Evolutionary conservation across 2,113 vertebrate species (phyloP).

Genomic region (Oreochromis aureus): DNA sequence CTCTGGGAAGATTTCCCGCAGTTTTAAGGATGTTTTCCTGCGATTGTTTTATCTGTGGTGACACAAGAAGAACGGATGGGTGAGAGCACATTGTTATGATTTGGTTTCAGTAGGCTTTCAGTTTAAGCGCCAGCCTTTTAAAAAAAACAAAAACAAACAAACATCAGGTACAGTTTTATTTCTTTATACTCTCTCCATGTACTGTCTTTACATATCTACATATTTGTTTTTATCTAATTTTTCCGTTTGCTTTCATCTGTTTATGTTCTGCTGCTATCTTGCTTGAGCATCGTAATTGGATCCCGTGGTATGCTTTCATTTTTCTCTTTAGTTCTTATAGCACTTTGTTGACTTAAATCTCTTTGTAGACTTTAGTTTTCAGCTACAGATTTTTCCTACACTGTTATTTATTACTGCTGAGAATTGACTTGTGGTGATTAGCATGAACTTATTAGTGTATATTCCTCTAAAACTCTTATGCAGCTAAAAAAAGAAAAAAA

Average conservation of each 20-base stretch:
- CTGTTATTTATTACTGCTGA: neutral
- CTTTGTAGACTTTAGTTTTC: neutral
- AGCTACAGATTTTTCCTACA: neutral
- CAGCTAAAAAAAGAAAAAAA: neutral
- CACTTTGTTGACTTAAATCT: neutral
- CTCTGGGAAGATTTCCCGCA: neutral
- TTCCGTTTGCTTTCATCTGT: neutral
- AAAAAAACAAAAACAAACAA: too few species aligned
- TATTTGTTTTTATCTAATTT: neutral
- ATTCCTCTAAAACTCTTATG: neutral
- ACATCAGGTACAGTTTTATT: neutral
- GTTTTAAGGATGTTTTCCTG: constrained; percentile 33
- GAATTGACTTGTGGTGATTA: neutral
- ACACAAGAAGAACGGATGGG: neutral
- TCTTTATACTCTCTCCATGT: neutral
- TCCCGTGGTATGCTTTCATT: neutral
- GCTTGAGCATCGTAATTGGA: neutral
- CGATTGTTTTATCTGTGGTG: neutral
- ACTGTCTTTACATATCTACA: neutral
- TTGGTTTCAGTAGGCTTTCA: neutral
- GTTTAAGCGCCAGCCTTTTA: neutral
- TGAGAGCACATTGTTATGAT: neutral
- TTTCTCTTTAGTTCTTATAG: neutral
- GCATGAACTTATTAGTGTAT: neutral
- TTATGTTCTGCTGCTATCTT: neutral